phyloP scores from a whole-genome alignment of 1,140 invertebrate genomes.

The Trichomalopsis sarcophagae region DNA sequence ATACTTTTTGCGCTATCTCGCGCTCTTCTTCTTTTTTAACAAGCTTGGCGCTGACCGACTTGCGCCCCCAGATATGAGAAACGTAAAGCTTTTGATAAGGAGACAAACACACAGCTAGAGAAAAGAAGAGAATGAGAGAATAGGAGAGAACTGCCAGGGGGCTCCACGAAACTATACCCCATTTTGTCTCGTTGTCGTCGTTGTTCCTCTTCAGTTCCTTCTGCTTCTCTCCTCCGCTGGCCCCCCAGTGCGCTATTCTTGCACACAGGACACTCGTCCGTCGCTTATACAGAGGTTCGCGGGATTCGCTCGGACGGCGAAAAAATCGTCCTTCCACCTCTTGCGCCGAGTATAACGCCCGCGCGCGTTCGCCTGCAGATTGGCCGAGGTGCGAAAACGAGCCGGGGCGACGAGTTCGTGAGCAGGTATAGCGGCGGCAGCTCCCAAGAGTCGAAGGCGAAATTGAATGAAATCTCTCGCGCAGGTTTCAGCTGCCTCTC shows the following conservation, averaged over 20 bases:
- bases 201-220: not conserved
- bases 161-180: conserved; percentile 1
- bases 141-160: not conserved
- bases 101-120: not conserved
- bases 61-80: not conserved
- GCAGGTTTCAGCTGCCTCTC: not conserved
- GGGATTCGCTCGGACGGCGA: not conserved
- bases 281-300: too few species aligned
- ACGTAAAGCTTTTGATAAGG: conserved; percentile 25
- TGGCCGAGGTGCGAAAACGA: not conserved
- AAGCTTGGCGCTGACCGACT: not conserved
- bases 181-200: not conserved
- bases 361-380: not conserved
- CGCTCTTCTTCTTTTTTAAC: not conserved
- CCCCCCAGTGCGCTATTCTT: not conserved
- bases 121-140: not conserved
- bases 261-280: not conserved
- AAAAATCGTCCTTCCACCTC: not conserved
- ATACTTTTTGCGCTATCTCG: not conserved
- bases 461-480: conserved; percentile 42
- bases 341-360: too few species aligned
- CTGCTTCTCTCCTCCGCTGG: not conserved
- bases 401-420: not conserved
- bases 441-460: not conserved
- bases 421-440: not conserved